Base-by-base conservation (phyloP, 2,113 vertebrate species). In the Hystrix brachyura region DNA sequence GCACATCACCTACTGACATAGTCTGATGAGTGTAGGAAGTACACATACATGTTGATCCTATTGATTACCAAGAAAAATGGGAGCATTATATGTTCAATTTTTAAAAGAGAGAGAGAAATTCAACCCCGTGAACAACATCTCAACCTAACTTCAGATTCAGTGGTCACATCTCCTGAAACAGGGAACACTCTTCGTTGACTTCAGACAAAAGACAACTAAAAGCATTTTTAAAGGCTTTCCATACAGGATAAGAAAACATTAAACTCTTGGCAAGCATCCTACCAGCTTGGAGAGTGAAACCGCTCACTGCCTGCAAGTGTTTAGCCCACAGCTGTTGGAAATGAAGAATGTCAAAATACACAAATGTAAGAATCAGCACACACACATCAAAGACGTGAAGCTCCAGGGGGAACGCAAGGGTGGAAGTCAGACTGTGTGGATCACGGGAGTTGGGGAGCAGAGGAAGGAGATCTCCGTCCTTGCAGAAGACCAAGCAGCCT, bases 271-370 rank as follows among this genome's bases (percentile, higher is more conserved):
- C 94, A 90, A 27, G 38, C 23, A 27, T 89, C 78, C 90, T 96
- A 72, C 64, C 27, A 21, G 67, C 84, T 85, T 32, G 82, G 55
- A 71, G 91, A 93, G 34, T 6, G 60, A 95, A 96, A 59, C 46
- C 60, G 60, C 34, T 53, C 34, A 1, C 57, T 78, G 92, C 59
- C 96, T 96, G 92, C 43, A 95, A 97, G 51, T 55, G 34, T 53
- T 97, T 92, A 97, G 78, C 60, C 67, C 88, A 69, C 97, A 93
- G 97, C 97, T 97, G 97, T 69, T 95, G 97, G 94, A 90, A 94
- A 94, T 92, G 82, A 95, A 95, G 78, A 90, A 94, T 95, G 90
- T 97, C 96, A 97, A 97, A 96, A 97, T 69, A 95, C 13, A 11
- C 76, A 79, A 55, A 67, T 78, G 17, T 10, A 64, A 85, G 94